Base-by-base conservation (phyloP, 2,113 vertebrate genomes). In the Boleophthalmus pectinirostris region DNA sequence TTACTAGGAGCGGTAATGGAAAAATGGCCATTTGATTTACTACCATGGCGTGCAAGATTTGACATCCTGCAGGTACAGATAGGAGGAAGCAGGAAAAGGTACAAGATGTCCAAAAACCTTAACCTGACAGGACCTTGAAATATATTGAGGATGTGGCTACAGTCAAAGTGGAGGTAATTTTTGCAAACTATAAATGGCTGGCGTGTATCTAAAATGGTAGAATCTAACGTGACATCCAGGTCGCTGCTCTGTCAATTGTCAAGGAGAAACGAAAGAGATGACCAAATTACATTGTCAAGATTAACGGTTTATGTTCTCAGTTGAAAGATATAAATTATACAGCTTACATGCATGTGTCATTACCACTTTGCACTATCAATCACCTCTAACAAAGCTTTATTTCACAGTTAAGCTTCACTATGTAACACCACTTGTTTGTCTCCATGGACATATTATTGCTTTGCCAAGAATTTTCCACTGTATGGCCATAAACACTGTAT, bases 61-160 rank as follows among this genome's bases (percentile, higher is more conserved):
- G 77, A 75, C 66, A 70, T 86, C 65, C 46, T 81, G 49, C 64
- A 76, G 45, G 68, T 73, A 43, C 49, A 10, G 56, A 68, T 61
- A 29, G 69, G 47, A 66, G 56, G 54, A 66, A 35, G 25, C 8
- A 65, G 47, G 47, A 46, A 56, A 20, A 46, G 49, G 77, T 56
- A 67, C n/a, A 82, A 85, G 73, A 85, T 83, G 82, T 81, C 73
- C 60, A 78, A 82, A 58, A 81, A 77, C 60, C 60, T 67, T 82
- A 70, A 80, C 81, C 75, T 74, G 73, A 80, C 69, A 70, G 7
- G 25, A 43, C 58, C 11, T 25, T 79, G 74, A 81, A 85, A 86
- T 87, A 72, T 73, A 80, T 82, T 38, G 79, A 75, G 64, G 63
- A 56, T 68, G 81, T 76, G 69, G 60, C 79, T 18, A 51, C 73